phyloP scores from a whole-genome alignment of 1,140 invertebrate genomes.

The Drosophila nigrodunni region DNA sequence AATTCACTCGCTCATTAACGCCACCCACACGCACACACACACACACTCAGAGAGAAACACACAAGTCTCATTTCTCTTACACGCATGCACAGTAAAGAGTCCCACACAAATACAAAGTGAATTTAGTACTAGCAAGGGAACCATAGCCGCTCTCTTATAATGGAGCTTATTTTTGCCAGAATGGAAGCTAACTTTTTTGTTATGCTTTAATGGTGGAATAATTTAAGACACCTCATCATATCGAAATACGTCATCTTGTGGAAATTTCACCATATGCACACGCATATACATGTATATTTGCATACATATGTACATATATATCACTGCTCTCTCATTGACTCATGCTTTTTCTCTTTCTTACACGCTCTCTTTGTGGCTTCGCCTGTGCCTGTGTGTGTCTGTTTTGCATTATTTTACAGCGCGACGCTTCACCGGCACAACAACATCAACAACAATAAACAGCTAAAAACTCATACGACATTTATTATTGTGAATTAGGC shows the following conservation, averaged over 20 bases:
- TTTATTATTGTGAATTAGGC: constrained; percentile 46
- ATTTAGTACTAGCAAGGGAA: no score
- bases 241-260: no score
- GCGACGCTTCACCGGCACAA: constrained; percentile 43
- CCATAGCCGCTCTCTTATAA: no score
- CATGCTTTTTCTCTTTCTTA: constrained; percentile 35
- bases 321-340: constrained; percentile 38
- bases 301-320: constrained; percentile 7
- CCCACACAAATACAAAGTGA: background rate
- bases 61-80: constrained; percentile 20
- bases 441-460: constrained; percentile 20
- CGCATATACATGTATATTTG: constrained; percentile 1
- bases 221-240: no score
- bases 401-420: constrained; percentile 55
- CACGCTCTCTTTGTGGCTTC: constrained; percentile 29
- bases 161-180: no score
- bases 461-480: constrained; percentile 33
- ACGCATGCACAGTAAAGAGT: constrained; percentile 32
- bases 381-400: constrained; percentile 17
- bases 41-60: constrained; percentile 4
- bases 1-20: constrained; percentile 36
- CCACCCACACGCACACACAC: constrained; percentile 38
- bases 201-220: no score
- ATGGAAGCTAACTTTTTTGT: no score
- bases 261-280: background rate